These are phyloP conservation scores for western clawed frog (Xenopus tropicalis) DNA, from an alignment of 2,113 vertebrate genomes.

Conservation along the genomic window UCB_Xtro_10.0 CM004443.2:5534501-5535000, in stretches of 20 bases:
- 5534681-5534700: slow-evolving; percentile 3
- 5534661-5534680: slow-evolving; percentile 1
- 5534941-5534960: neutral
- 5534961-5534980: neutral
- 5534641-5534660: neutral
- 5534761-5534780: neutral
- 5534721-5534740: neutral
- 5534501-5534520: neutral
- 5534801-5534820: neutral
- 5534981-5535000: slow-evolving; percentile 2
- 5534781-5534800: neutral
- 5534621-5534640: neutral
- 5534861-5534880: neutral
- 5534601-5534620: slow-evolving; percentile 3
- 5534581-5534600: neutral
- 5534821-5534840: neutral
- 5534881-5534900: neutral
- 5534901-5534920: neutral
- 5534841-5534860: neutral
- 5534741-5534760: slow-evolving; percentile 2
- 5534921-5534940: neutral
- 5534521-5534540: neutral
- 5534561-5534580: neutral
- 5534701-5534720: neutral
- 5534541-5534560: neutral